Evolutionary conservation across 1,140 invertebrate genomes (phyloP).

Genomic region (Cylas formicarius): DNA sequence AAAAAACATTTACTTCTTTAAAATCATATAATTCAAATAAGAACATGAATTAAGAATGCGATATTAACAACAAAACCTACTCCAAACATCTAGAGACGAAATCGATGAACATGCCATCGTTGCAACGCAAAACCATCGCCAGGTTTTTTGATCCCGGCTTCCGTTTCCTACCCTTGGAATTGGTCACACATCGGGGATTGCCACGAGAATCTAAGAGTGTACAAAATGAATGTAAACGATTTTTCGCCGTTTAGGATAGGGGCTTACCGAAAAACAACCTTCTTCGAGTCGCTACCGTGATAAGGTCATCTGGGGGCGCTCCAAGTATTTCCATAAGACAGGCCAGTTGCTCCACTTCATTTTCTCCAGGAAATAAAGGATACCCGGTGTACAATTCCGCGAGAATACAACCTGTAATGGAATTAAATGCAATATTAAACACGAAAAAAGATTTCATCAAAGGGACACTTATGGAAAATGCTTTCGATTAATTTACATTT

Average conservation of each 20-base stretch:
- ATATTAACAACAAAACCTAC: slow-evolving; percentile 51
- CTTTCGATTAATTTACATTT: no score
- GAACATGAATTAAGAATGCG: neutral
- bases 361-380: slow-evolving; percentile 95
- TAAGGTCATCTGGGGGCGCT: slow-evolving; percentile 77
- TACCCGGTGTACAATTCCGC: slow-evolving; percentile 96
- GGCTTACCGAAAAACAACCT: slow-evolving; percentile 74
- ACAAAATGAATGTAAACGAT: slow-evolving; percentile 7
- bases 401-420: slow-evolving; percentile 85
- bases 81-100: slow-evolving; percentile 89
- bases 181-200: slow-evolving; percentile 83
- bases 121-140: slow-evolving; percentile 68
- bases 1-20: no score
- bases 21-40: no score
- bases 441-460: no score
- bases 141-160: slow-evolving; percentile 77
- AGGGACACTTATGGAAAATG: no score
- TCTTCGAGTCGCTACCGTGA: slow-evolving; percentile 69
- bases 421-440: no score
- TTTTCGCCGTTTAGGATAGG: neutral
- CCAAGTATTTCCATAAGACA: slow-evolving; percentile 96
- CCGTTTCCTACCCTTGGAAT: slow-evolving; percentile 84
- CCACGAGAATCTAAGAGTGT: slow-evolving; percentile 81
- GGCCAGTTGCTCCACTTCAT: slow-evolving; percentile 95
- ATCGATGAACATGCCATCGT: slow-evolving; percentile 86